Evolutionary conservation across 2,797 vertebrate species (phyloP).

Genomic region (Poeciliopsis paucimaculata): DNA sequence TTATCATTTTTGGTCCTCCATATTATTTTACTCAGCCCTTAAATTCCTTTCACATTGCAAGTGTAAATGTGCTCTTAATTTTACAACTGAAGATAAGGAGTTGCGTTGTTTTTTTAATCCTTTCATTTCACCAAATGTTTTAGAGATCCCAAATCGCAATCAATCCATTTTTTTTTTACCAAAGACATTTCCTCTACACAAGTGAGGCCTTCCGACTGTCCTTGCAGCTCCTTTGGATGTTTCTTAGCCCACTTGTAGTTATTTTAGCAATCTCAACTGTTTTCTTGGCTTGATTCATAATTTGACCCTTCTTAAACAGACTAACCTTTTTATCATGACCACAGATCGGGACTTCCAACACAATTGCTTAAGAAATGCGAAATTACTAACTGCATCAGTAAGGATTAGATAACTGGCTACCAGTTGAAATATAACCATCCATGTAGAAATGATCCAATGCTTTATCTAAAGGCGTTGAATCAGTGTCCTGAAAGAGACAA

Average conservation of each 20-base stretch:
- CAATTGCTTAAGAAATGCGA: not conserved
- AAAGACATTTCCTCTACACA: not conserved
- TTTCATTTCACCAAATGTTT: not conserved
- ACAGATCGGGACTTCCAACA: not conserved
- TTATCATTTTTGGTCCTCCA: not conserved
- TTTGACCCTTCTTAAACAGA: not conserved
- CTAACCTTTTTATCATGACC: not conserved
- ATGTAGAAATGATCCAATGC: not conserved
- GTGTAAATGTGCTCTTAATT: not conserved
- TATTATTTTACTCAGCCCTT: not conserved
- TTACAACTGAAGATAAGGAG: not conserved
- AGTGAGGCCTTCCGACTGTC: not conserved
- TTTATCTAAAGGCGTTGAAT: not conserved
- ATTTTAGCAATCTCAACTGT: not conserved
- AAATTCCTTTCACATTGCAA: not conserved
- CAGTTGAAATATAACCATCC: not conserved
- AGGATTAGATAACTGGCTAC: not conserved
- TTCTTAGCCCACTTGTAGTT: not conserved
- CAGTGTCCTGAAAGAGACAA: not conserved
- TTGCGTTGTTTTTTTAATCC: not conserved
- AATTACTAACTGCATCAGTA: not conserved
- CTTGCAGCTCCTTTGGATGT: not conserved
- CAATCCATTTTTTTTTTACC: not conserved
- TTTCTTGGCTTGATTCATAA: not conserved
- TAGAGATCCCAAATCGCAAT: not conserved